A percentile compares a stretch with the other conserved stretches of the same genome.
Conservation (phyloP, 2,888 invertebrate species). For the Dromius quadrimaculatus region DNA sequence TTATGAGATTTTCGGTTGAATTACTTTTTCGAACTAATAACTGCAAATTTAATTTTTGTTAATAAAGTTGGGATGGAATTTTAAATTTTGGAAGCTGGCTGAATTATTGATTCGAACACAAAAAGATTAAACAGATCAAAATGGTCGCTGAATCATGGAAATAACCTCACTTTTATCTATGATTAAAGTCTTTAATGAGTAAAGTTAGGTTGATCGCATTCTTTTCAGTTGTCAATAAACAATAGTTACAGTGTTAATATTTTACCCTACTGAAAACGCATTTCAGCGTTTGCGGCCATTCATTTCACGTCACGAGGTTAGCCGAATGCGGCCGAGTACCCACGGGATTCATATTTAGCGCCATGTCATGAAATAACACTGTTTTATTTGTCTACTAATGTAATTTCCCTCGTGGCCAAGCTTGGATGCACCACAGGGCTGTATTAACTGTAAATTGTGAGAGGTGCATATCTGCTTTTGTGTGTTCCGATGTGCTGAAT, state of each 20-base stretch:
- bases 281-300: slow-evolving; percentile 10
- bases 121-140: too few relatives aligned
- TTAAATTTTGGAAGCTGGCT: too few relatives aligned
- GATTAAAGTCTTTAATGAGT: too few relatives aligned
- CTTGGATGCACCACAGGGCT: neutral
- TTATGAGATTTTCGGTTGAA: too few relatives aligned
- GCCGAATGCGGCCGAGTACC: slow-evolving; percentile 14
- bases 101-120: too few relatives aligned
- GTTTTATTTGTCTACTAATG: slow-evolving; percentile 46
- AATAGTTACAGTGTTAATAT: neutral
- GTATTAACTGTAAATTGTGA: slow-evolving; percentile 27
- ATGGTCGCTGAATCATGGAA: too few relatives aligned
- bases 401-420: slow-evolving; percentile 35
- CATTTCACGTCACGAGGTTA: slow-evolving; percentile 7
- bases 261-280: neutral
- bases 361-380: slow-evolving; percentile 36
- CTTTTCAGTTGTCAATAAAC: neutral
- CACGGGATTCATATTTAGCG: slow-evolving; percentile 38
- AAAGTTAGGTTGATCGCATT: too few relatives aligned
- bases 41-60: too few relatives aligned
- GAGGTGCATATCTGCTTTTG: neutral
- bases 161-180: too few relatives aligned
- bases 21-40: too few relatives aligned
- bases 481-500: slow-evolving; percentile 13
- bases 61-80: too few relatives aligned